Percentiles rank a stretch among this genome's conserved stretches.
Conservation (phyloP, 2,797 vertebrate species). For the Mareca strepera region DNA sequence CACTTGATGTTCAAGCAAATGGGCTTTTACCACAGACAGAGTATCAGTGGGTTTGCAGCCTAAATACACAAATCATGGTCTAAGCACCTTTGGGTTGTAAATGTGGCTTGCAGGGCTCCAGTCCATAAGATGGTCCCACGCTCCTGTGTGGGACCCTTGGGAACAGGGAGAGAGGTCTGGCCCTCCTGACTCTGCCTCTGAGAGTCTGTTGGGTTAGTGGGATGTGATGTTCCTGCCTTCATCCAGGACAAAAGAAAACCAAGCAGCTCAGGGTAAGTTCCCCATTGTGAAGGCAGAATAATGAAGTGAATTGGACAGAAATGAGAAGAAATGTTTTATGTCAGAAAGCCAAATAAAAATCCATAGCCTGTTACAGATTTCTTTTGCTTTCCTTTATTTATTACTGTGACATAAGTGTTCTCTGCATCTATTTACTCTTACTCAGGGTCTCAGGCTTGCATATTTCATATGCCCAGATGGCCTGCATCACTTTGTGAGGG, state of each 20-base stretch:
- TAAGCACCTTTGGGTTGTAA: background rate
- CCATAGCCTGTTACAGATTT: background rate
- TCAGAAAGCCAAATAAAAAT: slow-evolving; percentile 16
- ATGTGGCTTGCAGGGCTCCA: background rate
- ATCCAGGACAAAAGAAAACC: background rate
- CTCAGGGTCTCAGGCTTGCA: background rate
- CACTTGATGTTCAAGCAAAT: background rate
- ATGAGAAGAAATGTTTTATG: background rate
- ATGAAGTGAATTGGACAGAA: background rate
- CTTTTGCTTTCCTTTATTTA: slow-evolving; percentile 8
- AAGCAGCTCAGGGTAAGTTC: background rate
- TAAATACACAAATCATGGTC: no score
- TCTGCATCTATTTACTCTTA: slow-evolving; percentile 36
- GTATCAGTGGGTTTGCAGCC: background rate
- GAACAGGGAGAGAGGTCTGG: background rate
- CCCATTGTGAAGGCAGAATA: background rate
- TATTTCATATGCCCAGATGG: slow-evolving; percentile 46
- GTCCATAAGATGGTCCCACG: background rate
- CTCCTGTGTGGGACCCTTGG: background rate
- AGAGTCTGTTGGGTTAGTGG: background rate
- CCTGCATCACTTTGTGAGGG: background rate
- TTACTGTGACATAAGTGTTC: slow-evolving; percentile 2
- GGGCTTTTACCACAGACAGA: background rate
- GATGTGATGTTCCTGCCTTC: background rate
- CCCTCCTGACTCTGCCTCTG: no score